phyloP scores from a whole-genome alignment of 2,888 invertebrate genomes.

The Allolobophora icterica region DNA sequence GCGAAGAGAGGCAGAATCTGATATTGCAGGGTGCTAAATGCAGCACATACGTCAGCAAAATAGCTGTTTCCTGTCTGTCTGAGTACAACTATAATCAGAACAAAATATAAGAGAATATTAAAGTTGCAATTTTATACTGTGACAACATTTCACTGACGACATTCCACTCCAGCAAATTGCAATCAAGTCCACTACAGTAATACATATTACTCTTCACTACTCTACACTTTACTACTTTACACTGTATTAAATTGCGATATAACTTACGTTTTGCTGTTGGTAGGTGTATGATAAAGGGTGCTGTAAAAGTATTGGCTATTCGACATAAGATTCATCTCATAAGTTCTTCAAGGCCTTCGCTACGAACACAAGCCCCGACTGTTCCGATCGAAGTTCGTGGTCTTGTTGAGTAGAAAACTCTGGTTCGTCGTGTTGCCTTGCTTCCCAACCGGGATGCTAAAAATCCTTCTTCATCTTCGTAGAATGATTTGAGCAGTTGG shows the following conservation, averaged over 20 bases:
- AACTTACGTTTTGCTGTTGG: too few species aligned
- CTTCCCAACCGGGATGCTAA: neutral
- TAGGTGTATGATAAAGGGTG: constrained; percentile 9
- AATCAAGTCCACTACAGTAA: neutral
- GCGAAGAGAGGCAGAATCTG: too few species aligned
- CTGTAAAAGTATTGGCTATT: neutral
- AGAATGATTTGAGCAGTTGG: too few species aligned
- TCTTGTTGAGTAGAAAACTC: neutral
- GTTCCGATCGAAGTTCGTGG: neutral
- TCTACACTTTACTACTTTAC: neutral
- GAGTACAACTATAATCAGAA: too few species aligned
- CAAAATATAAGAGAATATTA: too few species aligned
- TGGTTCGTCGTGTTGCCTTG: neutral
- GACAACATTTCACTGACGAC: too few species aligned
- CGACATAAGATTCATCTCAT: neutral
- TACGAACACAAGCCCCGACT: neutral
- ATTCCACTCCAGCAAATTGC: neutral
- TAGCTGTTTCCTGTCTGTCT: too few species aligned
- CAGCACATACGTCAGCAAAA: too few species aligned
- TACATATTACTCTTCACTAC: neutral
- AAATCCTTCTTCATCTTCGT: too few species aligned
- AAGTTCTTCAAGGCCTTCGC: neutral
- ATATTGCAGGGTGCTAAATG: too few species aligned
- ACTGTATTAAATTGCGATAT: neutral
- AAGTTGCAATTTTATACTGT: too few species aligned